Base-by-base conservation (phyloP, 2,888 invertebrate species). In the Parapristionchus giblindavisi region DNA sequence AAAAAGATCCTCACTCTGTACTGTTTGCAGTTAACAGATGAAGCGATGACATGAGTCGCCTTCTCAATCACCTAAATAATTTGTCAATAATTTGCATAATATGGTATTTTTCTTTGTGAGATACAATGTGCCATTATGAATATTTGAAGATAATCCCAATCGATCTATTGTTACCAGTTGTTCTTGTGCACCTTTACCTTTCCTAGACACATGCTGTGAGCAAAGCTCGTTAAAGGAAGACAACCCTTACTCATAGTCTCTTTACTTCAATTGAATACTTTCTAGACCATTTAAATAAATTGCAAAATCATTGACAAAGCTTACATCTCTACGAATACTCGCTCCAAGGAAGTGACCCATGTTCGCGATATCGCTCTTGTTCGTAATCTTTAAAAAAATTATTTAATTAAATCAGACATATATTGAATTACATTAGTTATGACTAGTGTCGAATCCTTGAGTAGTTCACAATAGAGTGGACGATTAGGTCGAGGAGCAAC, bases 401-500 rank as follows among this genome's bases (percentile, higher is more conserved):
- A 60, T 60, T n/a, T n/a, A 14, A 66, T 51, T 51, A 27, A 21
- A 63, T 40, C 17, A 21, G 34, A 60, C 52, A 21, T 11, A 27
- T 56, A 2, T 27, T n/a, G 3, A 43, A 38, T 51, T 40, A 56
- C 73, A 32, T 48, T 73, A 14, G 48, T 32, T 34, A 73, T 43
- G 34, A 73, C 48, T 24, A 61, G 51, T 24, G 61, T 61, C 4
- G 5, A 36, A 11, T 74, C 72, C 68, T 66, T 68, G 66, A 78
- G 75, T 21, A 72, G 40, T 54, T 75, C 75, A 27, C 75, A 75
- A 48, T 75, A 77, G 38, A 77, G 48, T 32, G 76, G 78, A 4
- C 78, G 75, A 36, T 40, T 51, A 4, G 66, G 66, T 29, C 71
- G 70, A 27, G 78, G 78, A 51, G 58, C 66, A 21, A 51, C 60